Base-by-base conservation (phyloP, 2,113 vertebrate species). In the Sciurus niger region DNA sequence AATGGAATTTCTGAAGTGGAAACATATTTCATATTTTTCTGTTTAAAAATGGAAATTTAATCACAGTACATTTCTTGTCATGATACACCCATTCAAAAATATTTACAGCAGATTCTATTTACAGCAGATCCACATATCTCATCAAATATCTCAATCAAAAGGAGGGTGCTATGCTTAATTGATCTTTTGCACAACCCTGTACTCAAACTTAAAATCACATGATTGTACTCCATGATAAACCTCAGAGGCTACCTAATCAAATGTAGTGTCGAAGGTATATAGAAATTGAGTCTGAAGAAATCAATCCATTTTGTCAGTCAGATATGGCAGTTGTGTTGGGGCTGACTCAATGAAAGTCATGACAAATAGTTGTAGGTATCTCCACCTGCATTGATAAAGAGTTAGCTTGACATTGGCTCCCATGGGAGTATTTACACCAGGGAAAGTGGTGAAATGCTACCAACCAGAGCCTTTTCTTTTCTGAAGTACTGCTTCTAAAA, bases 1-100 rank as follows among this genome's bases (percentile, higher is more conserved):
- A 95, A 73, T 77, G 40, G 40, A 10, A 87, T 92, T 95, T 86
- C 79, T 92, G 58, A 92, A 97, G 79, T 78, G 68, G 46, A 94
- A 92, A 93, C 72, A 93, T 74, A 89, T 93, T 94, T 96, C 68
- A 32, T 11, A 79, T 87, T 84, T 93, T 89, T 77, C 53, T 76
- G 37, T 76, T 97, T 97, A 96, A 97, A 97, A 96, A 92, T 95
- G 92, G 73, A 95, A 92, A 94, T 93, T 87, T 90, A 89, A 93
- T 93, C 92, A 95, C 28, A 95, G 84, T 82, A 72, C 83, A 87
- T 74, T 84, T 94, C 80, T 96, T 94, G 68, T 95, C 89, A 84
- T 46, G 80, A 84, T 93, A 87, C 20, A 85, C 11, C 14, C 89
- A 72, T 90, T 92, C 93, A 84, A 67, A 95, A 92, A 51, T 92